phyloP scores from a whole-genome alignment of 2,888 invertebrate species.

The Muschampia plurimacula region DNA sequence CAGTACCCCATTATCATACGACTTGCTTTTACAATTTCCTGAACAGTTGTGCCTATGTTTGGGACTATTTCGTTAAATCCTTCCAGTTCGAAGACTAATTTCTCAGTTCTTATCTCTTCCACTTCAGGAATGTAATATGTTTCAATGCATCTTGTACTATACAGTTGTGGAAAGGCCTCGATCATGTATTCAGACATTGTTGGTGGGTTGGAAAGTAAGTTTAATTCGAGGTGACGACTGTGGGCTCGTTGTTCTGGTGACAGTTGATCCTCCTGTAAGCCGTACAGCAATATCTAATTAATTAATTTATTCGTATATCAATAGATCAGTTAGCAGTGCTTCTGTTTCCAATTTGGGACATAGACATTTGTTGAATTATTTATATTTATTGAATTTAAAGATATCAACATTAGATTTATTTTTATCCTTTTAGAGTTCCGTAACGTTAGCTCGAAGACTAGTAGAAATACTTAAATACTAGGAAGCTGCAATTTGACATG shows the following conservation, averaged over 20 bases:
- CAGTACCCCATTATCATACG: constrained; percentile 62
- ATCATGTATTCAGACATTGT: constrained; percentile 56
- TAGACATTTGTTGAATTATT: too few species aligned
- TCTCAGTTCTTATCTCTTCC: constrained; percentile 50
- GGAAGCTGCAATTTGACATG: too few species aligned
- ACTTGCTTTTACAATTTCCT: constrained; percentile 60
- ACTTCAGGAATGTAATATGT: constrained; percentile 49
- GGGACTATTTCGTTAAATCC: constrained; percentile 53
- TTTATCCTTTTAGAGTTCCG: too few species aligned
- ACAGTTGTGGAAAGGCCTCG: constrained; percentile 58
- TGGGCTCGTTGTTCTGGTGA: constrained; percentile 53
- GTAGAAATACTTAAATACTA: too few species aligned
- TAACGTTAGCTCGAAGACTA: too few species aligned
- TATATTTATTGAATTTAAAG: too few species aligned
- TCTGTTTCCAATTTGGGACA: too few species aligned
- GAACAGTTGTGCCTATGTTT: constrained; percentile 51
- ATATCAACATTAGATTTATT: too few species aligned
- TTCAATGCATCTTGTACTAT: constrained; percentile 49
- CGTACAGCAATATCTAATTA: not conserved
- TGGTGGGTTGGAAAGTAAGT: constrained; percentile 57
- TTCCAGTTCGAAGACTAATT: constrained; percentile 55
- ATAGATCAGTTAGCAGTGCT: too few species aligned
- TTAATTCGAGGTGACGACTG: constrained; percentile 63
- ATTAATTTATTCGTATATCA: too few species aligned
- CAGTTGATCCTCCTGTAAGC: constrained; percentile 59